Base-by-base conservation (phyloP, 1,140 invertebrate species). In the Steinernema feltiae region DNA sequence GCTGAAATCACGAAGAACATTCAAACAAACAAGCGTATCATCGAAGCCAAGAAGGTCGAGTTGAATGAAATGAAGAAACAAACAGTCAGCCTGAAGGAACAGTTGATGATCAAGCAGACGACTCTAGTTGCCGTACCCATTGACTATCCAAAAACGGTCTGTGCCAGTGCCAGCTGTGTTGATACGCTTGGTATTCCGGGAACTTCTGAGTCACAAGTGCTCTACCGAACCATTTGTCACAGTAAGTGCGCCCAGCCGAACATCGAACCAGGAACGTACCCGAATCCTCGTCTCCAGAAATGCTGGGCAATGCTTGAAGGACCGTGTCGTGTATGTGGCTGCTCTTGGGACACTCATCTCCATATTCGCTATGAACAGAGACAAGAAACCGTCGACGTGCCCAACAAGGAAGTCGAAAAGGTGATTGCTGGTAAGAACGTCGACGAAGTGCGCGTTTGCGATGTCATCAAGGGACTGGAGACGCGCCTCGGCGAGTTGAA, bases 1-100 rank as follows among this genome's bases (percentile, higher is more conserved):
- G 79, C 80, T 7, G 32, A 71, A 24, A 83, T 81, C 30, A 48
- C 80, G 3, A 78, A 63, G 46, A 48, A 69, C 27, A 80, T 83
- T 21, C 70, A 81, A 72, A 46, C 48, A 21, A 81, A 79, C 35
- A 41, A 79, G 30, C 29, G 24, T 0, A 21, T 79, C 76, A 78
- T 79, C 24, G 32, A 77, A 30, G 31, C 71, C 1, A 79, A 73
- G 41, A 32, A 48, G 35, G 35, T 7, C 2, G 18, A 73, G 72
- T 21, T 73, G 15, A 15, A 73, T 15, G 48, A 78, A 18, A 30
- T n/a, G 0, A 74, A 32, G 0, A 31, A 46, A 7, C 30, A 74
- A 35, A 72, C 30, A 17, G 41, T 48, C 12, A 35, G 70, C 35
- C 72, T 73, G 31, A 48, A 73, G 72, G 18, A 21, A 1, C 31